A percentile compares a stretch with the other conserved stretches of the same genome.
Conservation (phyloP, 1,140 invertebrate genomes). For the Sipha flava region DNA sequence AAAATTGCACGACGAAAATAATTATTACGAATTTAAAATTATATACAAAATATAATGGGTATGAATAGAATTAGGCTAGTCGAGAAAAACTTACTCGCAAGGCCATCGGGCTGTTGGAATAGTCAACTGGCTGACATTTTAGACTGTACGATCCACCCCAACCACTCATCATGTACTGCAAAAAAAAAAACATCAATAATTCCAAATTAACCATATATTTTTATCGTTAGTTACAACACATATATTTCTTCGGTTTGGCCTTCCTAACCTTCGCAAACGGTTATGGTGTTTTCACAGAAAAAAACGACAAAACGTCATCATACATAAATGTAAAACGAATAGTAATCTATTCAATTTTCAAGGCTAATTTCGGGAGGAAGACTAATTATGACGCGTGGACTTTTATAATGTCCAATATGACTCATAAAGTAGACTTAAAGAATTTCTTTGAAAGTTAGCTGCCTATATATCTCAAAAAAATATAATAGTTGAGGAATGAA, state of each 20-base stretch:
- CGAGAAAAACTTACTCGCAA: conserved; percentile 79
- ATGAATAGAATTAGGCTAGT: no score
- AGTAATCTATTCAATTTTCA: not conserved
- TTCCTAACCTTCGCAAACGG: not conserved
- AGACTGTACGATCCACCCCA: conserved; percentile 84
- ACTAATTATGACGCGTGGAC: not conserved
- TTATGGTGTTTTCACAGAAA: not conserved
- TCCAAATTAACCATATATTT: not conserved
- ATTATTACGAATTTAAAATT: no score
- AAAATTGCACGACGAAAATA: conserved; percentile 39
- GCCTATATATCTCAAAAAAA: no score
- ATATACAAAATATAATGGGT: no score
- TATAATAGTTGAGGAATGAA: no score
- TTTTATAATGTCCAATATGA: no score
- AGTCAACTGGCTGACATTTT: conserved; percentile 88
- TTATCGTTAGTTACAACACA: not conserved
- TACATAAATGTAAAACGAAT: not conserved
- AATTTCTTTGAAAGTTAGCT: no score
- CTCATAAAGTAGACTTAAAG: no score
- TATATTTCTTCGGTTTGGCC: not conserved
- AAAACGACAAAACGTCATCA: not conserved
- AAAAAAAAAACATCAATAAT: conserved; percentile 33
- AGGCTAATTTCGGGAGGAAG: not conserved
- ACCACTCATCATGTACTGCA: conserved; percentile 71
- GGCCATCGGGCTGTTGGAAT: conserved; percentile 70